A percentile compares a stretch with the other conserved stretches of the same genome.
phyloP scores from a whole-genome alignment of 1,140 invertebrate genomes.

The Scaptomyza graminum region DNA sequence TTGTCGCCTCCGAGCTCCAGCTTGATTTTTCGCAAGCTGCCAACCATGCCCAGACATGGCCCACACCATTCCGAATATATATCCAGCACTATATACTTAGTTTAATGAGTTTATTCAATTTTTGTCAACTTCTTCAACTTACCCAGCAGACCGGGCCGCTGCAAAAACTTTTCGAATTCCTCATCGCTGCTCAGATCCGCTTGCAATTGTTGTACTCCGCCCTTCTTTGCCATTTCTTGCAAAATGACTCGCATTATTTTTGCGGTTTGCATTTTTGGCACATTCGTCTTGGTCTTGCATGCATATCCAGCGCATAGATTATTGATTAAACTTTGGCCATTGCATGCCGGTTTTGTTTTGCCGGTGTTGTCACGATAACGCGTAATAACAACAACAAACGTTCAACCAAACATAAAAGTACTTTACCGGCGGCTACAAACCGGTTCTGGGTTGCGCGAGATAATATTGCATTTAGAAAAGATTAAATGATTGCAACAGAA shows the following conservation, averaged over 20 bases:
- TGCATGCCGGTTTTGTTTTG: background rate
- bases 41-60: conserved; percentile 93
- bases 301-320: conserved; percentile 7
- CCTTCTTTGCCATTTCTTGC: conserved; percentile 87
- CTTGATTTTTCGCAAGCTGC: conserved; percentile 94
- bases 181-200: conserved; percentile 92
- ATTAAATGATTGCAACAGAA: too few species aligned
- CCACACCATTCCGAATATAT: conserved; percentile 97
- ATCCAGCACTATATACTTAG: conserved; percentile 84
- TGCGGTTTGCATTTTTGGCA: conserved; percentile 16
- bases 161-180: conserved; percentile 93
- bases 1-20: conserved; percentile 94
- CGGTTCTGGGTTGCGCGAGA: too few species aligned
- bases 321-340: conserved; percentile 42
- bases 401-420: too few species aligned
- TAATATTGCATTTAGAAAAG: too few species aligned
- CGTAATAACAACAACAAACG: background rate
- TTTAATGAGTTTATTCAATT: too few species aligned
- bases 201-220: conserved; percentile 89
- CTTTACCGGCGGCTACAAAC: background rate
- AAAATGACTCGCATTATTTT: conserved; percentile 52
- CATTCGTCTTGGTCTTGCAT: background rate
- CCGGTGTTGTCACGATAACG: conserved; percentile 19
- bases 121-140: conserved; percentile 32
- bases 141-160: conserved; percentile 92